These are phyloP conservation scores for Eilema caniola DNA, from an alignment of 2,888 invertebrate species.

Conservation along the genomic window DNA sequence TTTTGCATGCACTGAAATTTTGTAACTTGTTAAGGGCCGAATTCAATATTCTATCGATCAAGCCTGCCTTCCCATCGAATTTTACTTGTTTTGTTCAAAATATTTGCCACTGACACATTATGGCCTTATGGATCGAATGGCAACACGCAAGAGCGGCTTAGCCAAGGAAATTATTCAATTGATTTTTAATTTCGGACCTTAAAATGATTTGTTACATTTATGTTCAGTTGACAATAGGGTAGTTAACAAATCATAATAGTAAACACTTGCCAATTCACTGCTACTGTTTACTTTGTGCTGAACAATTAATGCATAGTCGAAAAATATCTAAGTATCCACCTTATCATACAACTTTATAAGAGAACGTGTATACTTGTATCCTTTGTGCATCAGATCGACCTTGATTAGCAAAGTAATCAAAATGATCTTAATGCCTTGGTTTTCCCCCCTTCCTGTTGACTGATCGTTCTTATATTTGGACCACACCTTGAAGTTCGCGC, in stretches of 20 bases:
- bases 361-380: no score
- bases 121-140: not conserved
- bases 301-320: not conserved
- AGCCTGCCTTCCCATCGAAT: not conserved
- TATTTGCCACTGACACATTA: not conserved
- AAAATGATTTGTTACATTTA: not conserved
- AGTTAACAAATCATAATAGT: not conserved
- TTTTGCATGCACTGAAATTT: not conserved
- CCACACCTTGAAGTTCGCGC: no score
- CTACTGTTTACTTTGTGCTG: not conserved
- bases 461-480: no score
- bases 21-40: not conserved
- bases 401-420: no score
- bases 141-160: not conserved
- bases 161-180: not conserved
- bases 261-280: not conserved
- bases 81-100: not conserved
- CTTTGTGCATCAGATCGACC: no score
- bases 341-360: no score
- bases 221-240: not conserved
- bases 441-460: no score
- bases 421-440: no score
- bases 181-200: not conserved
- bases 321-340: no score
- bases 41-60: not conserved